These are phyloP conservation scores for Ceratoteleas bidentatus DNA, from an alignment of 1,140 invertebrate species.

Conservation along the genomic window DNA sequence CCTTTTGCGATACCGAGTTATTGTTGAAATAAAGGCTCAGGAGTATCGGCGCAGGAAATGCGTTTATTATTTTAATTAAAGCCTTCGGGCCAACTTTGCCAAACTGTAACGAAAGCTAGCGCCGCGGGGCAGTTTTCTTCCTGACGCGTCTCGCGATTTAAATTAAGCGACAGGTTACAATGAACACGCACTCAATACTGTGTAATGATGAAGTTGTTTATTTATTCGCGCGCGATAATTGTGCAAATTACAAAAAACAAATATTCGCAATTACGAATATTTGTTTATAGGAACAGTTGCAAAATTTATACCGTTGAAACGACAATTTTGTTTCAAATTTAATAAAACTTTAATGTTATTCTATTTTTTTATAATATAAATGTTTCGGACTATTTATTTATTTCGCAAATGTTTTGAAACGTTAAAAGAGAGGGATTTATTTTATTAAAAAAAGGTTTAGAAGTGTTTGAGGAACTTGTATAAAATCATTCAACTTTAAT, in stretches of 20 bases:
- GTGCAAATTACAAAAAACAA: too few species aligned
- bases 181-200: conserved; percentile 35
- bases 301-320: not conserved
- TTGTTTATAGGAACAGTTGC: conserved; percentile 27
- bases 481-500: too few species aligned
- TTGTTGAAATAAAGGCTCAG: conserved; percentile 23
- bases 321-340: too few species aligned
- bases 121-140: conserved; percentile 55
- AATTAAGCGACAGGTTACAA: conserved; percentile 63
- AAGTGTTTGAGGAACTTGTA: too few species aligned
- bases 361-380: not conserved
- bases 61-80: conserved; percentile 76
- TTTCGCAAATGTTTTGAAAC: too few species aligned
- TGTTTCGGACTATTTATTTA: not conserved
- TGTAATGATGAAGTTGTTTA: conserved; percentile 34
- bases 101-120: conserved; percentile 62
- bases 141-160: conserved; percentile 39
- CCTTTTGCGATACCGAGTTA: conserved; percentile 25
- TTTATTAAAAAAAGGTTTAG: too few species aligned
- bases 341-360: not conserved
- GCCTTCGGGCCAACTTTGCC: conserved; percentile 69
- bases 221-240: conserved; percentile 36
- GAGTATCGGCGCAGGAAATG: conserved; percentile 55
- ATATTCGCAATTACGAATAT: conserved; percentile 39
- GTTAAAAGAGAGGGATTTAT: too few species aligned